phyloP scores from a whole-genome alignment of 1,140 invertebrate genomes.

The Drosophila subpulchrella region DNA sequence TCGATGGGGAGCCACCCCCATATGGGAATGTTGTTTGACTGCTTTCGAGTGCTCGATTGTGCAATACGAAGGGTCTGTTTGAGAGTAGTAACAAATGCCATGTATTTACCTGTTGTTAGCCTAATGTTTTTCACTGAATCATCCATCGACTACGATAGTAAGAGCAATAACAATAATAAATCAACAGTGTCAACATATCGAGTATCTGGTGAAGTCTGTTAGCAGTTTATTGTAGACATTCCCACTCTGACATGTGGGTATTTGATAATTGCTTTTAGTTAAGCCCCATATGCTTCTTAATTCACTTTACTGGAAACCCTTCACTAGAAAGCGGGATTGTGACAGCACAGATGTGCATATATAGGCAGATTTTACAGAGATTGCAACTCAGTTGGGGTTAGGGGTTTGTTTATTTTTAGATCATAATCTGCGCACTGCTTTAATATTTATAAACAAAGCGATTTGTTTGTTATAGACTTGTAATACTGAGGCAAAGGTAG shows the following conservation, averaged over 20 bases:
- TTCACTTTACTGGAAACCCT: neutral
- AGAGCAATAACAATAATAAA: constrained; percentile 27
- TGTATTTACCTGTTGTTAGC: constrained; percentile 37
- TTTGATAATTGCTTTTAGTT: constrained; percentile 25
- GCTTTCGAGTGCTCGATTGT: constrained; percentile 34
- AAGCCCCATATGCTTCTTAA: constrained; percentile 5
- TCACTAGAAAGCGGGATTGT: neutral
- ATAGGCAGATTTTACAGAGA: constrained; percentile 41
- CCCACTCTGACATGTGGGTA: constrained; percentile 29
- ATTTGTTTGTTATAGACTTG: constrained; percentile 44
- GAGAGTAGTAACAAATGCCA: constrained; percentile 22
- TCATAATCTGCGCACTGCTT: constrained; percentile 49
- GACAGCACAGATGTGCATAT: constrained; percentile 27
- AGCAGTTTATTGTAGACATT: constrained; percentile 44
- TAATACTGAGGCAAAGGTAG: neutral
- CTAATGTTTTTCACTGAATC: constrained; percentile 41
- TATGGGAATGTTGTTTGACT: constrained; percentile 29
- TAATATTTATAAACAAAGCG: constrained; percentile 64
- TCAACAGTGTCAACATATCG: constrained; percentile 21
- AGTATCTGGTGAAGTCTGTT: constrained; percentile 40
- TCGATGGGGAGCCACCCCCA: neutral
- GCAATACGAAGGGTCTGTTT: constrained; percentile 19
- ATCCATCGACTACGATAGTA: constrained; percentile 34
- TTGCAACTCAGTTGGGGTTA: constrained; percentile 43
- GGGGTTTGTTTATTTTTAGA: constrained; percentile 55